phyloP scores from a whole-genome alignment of 2,113 vertebrate species.

The Cynoglossus semilaevis region DNA sequence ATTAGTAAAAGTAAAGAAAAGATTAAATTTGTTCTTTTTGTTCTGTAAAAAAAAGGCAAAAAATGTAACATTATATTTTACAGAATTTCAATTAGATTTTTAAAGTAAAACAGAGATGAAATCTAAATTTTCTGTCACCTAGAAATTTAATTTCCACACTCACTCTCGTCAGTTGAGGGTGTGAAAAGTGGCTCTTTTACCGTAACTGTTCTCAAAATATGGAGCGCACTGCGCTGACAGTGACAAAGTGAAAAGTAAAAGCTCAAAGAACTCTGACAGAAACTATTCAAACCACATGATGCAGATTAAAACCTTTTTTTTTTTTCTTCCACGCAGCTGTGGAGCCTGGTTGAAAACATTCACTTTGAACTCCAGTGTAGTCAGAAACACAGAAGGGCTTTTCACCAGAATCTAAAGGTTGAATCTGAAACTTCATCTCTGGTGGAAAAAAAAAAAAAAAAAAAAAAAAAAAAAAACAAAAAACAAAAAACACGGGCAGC shows the following conservation, averaged over 20 bases:
- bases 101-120: too few relatives aligned
- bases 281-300: slow-evolving; percentile 59
- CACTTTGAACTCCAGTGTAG: slow-evolving; percentile 52
- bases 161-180: neutral
- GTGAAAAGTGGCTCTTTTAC: slow-evolving; percentile 28
- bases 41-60: too few relatives aligned
- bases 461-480: too few relatives aligned
- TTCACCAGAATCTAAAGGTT: slow-evolving; percentile 48
- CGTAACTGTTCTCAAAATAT: slow-evolving; percentile 30
- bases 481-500: slow-evolving; percentile 36
- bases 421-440: slow-evolving; percentile 54
- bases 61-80: too few relatives aligned
- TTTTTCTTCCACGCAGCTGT: slow-evolving; percentile 29
- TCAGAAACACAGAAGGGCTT: slow-evolving; percentile 47
- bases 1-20: too few relatives aligned
- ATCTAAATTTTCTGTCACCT: too few relatives aligned
- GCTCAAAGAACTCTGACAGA: slow-evolving; percentile 20
- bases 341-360: slow-evolving; percentile 57
- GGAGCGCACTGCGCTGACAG: slow-evolving; percentile 25
- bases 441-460: slow-evolving; percentile 5
- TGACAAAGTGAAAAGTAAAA: slow-evolving; percentile 35
- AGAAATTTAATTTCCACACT: too few relatives aligned
- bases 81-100: too few relatives aligned
- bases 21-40: too few relatives aligned
- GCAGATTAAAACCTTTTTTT: slow-evolving; percentile 29